Evolutionary conservation across 2,113 vertebrate species (phyloP).

Genomic region (Prionailurus bengalensis): DNA sequence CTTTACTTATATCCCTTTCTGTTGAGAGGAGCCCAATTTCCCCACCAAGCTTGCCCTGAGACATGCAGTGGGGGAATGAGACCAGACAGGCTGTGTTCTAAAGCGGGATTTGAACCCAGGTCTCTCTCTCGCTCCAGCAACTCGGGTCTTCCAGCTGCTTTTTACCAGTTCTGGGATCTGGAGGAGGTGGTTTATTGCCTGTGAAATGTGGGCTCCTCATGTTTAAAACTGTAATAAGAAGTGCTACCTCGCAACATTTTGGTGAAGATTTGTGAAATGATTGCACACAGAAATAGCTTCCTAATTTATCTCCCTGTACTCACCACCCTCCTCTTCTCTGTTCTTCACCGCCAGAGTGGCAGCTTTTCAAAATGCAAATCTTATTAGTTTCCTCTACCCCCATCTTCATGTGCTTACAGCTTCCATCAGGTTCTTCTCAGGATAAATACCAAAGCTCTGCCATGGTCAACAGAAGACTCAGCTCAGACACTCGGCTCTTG

Average conservation of each 20-base stretch:
- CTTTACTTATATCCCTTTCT: not conserved
- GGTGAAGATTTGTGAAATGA: not conserved
- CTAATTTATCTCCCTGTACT: not conserved
- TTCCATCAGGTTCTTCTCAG: not conserved
- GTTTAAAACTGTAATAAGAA: not conserved
- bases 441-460: rapidly evolving
- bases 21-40: not conserved
- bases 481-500: not conserved
- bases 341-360: not conserved
- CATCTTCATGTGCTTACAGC: not conserved
- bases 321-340: not conserved
- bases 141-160: not conserved
- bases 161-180: not conserved
- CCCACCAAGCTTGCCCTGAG: not conserved
- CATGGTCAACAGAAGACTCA: not conserved
- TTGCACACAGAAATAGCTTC: not conserved
- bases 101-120: not conserved
- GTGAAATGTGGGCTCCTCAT: not conserved
- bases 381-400: not conserved
- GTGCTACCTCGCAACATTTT: not conserved
- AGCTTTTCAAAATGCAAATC: not conserved
- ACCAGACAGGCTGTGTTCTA: not conserved
- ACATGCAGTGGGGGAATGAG: too few species aligned
- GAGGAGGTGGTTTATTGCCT: not conserved
- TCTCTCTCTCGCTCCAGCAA: not conserved